Evolutionary conservation across 2,888 invertebrate species (phyloP).

Genomic region (Gari tellinella): DNA sequence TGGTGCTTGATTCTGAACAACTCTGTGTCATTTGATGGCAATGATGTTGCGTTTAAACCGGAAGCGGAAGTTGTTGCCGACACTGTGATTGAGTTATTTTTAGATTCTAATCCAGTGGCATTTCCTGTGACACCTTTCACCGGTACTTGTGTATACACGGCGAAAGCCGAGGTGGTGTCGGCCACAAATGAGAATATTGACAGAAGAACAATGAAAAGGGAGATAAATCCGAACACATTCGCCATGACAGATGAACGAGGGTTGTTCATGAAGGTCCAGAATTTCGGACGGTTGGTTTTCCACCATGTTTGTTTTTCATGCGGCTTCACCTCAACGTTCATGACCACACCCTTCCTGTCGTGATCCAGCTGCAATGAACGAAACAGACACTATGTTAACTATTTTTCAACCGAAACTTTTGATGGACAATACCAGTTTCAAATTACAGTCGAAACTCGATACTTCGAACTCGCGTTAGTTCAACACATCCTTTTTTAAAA

Average conservation of each 20-base stretch:
- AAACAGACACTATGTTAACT: too few relatives aligned
- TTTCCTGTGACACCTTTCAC: too few relatives aligned
- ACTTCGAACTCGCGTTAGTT: too few relatives aligned
- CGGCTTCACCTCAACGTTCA: conserved; percentile 14
- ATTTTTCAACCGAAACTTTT: too few relatives aligned
- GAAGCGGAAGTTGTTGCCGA: background rate
- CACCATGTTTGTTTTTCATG: conserved; percentile 21
- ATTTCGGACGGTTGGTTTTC: conserved; percentile 31
- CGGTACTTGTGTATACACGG: background rate
- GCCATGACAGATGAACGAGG: conserved; percentile 63
- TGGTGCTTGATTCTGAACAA: conserved; percentile 37
- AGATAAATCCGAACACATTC: conserved; percentile 51
- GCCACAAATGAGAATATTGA: conserved; percentile 55
- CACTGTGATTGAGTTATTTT: too few relatives aligned
- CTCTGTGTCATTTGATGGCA: background rate
- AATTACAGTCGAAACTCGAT: too few relatives aligned
- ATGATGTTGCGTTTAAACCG: background rate
- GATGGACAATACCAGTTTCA: too few relatives aligned
- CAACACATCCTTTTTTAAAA: too few relatives aligned
- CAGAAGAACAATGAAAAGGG: conserved; percentile 43
- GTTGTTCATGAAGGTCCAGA: conserved; percentile 71
- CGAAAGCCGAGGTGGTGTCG: conserved; percentile 35
- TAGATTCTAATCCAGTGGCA: too few relatives aligned
- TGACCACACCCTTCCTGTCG: conserved; percentile 54
- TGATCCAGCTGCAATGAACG: conserved; percentile 41